A percentile compares a stretch with the other conserved stretches of the same genome.
These are phyloP conservation scores for Alethe castanea DNA, from an alignment of 2,113 vertebrate genomes.

Conservation along the genomic window DNA sequence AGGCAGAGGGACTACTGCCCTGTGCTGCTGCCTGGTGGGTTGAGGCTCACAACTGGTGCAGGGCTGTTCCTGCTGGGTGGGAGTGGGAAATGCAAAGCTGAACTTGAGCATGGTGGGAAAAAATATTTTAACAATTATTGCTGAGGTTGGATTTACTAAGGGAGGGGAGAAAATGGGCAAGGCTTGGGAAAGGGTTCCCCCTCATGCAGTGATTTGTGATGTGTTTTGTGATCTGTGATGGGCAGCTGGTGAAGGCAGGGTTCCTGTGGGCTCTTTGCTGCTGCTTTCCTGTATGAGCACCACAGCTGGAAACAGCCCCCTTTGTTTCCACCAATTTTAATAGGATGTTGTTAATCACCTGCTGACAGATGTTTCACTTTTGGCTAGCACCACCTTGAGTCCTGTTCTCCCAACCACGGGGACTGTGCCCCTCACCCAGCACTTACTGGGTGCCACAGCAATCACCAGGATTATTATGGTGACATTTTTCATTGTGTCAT, in stretches of 20 bases:
- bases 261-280: not conserved
- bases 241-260: not conserved
- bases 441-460: not conserved
- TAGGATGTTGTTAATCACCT: not conserved
- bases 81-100: not conserved
- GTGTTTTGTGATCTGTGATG: not conserved
- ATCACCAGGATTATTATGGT: not conserved
- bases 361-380: not conserved
- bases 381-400: not conserved
- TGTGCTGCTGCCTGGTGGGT: fast-evolving
- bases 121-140: not conserved
- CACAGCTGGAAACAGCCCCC: not conserved
- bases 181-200: not conserved
- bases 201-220: not conserved
- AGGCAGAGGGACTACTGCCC: not conserved
- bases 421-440: no score
- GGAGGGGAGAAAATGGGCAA: not conserved
- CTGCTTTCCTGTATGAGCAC: not conserved
- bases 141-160: not conserved
- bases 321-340: not conserved
- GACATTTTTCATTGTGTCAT: not conserved
- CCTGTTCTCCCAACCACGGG: not conserved
- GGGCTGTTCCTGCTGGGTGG: not conserved
- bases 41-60: not conserved
- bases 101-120: not conserved